Evolutionary conservation across 2,797 vertebrate genomes (phyloP).

Genomic region (Sebastes paucispinis): DNA sequence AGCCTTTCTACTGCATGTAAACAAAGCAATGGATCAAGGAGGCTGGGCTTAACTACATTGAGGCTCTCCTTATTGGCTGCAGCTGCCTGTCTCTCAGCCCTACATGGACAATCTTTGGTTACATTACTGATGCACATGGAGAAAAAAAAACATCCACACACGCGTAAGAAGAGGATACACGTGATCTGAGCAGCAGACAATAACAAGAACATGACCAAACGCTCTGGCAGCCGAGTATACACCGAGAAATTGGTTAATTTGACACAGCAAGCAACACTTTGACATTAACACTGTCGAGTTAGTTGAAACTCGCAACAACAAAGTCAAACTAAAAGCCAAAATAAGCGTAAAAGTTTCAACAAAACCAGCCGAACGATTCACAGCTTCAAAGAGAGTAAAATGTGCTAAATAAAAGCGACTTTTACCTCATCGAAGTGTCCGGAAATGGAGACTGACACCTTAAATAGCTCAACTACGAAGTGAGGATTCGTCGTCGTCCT

Average conservation of each 20-base stretch:
- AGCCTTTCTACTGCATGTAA: conserved; percentile 60
- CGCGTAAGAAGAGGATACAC: conserved; percentile 70
- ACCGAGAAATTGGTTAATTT: background rate
- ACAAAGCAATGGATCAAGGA: conserved; percentile 52
- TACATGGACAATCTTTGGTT: conserved; percentile 67
- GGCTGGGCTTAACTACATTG: conserved; percentile 33
- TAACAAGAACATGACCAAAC: conserved; percentile 64
- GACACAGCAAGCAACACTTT: background rate
- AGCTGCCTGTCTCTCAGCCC: conserved; percentile 48
- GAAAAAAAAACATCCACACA: conserved; percentile 60
- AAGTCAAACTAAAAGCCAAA: conserved; percentile 5
- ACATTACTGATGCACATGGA: conserved; percentile 51
- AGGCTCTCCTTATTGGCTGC: conserved; percentile 60
- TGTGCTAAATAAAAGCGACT: background rate
- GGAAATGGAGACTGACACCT: conserved; percentile 36
- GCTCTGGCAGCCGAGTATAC: background rate
- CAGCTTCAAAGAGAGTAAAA: background rate
- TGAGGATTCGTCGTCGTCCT: background rate
- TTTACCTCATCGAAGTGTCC: conserved; percentile 75
- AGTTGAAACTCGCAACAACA: background rate
- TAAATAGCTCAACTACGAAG: conserved; percentile 15
- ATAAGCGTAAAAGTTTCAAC: background rate
- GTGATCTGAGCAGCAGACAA: conserved; percentile 71
- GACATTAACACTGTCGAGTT: background rate
- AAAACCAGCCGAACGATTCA: background rate